Conservation (phyloP, 2,888 invertebrate species). For the Prenolepis imparis region DNA sequence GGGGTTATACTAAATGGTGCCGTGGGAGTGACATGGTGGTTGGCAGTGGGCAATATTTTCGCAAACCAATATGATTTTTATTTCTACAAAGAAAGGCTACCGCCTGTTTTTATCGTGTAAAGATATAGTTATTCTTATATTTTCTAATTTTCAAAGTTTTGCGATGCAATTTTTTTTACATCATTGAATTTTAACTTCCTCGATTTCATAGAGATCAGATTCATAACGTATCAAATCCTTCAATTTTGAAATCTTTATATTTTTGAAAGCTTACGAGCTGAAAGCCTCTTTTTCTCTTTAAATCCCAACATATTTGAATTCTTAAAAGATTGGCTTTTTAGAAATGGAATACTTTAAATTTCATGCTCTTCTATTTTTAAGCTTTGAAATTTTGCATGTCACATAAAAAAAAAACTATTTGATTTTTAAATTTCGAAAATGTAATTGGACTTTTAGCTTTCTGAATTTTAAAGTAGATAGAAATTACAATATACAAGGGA, state of each 20-base stretch:
- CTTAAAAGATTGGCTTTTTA: neutral
- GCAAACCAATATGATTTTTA: slow-evolving; percentile 26
- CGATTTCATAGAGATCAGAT: slow-evolving; percentile 2
- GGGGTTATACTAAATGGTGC: slow-evolving; percentile 47
- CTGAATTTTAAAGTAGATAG: slow-evolving; percentile 5
- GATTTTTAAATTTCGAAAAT: neutral
- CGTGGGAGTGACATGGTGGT: slow-evolving; percentile 50
- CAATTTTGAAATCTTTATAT: neutral
- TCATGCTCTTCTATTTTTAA: neutral
- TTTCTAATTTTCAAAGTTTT: slow-evolving; percentile 6
- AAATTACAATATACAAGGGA: neutral
- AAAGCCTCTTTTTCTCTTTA: neutral
- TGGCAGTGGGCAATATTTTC: slow-evolving; percentile 42
- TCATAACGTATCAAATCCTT: slow-evolving; percentile 25
- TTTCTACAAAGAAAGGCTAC: neutral
- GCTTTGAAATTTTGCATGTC: neutral
- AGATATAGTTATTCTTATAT: slow-evolving; percentile 16
- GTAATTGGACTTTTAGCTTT: neutral
- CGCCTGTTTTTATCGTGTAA: neutral
- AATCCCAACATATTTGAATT: slow-evolving; percentile 2
- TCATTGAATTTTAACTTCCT: neutral
- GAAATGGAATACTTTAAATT: neutral
- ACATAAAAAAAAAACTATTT: neutral
- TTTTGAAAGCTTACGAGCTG: slow-evolving; percentile 12
- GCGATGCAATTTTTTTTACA: neutral